Evolutionary conservation across 2,113 vertebrate species (phyloP).

Genomic region (Sander lucioperca): DNA sequence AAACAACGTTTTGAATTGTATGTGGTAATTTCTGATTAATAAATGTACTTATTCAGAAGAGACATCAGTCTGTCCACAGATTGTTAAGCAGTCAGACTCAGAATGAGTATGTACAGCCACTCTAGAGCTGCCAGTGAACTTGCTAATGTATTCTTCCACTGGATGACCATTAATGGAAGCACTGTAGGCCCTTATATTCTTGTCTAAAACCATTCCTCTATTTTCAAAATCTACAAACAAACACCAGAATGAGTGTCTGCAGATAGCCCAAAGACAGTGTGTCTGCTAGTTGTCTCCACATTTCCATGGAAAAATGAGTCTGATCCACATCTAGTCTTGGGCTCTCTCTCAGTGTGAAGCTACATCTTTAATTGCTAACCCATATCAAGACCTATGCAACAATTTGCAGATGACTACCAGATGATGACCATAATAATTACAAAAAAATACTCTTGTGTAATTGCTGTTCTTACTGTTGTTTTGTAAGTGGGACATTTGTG

Average conservation of each 20-base stretch:
- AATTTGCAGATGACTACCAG: constrained; percentile 59
- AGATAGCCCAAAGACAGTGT: constrained; percentile 37
- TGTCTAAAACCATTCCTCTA: constrained; percentile 38
- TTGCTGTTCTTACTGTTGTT: constrained; percentile 40
- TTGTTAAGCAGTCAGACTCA: constrained; percentile 1
- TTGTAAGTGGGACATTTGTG: constrained; percentile 31
- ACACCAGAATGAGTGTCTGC: constrained; percentile 48
- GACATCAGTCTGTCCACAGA: neutral
- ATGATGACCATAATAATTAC: constrained; percentile 51
- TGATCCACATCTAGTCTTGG: constrained; percentile 30
- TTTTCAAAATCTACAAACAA: constrained; percentile 61
- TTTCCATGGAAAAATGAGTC: constrained; percentile 31
- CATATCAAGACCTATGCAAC: constrained; percentile 41
- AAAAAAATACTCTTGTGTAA: constrained; percentile 38
- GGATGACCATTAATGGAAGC: constrained; percentile 68
- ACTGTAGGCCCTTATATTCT: constrained; percentile 17
- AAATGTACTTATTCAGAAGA: neutral
- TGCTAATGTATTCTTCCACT: constrained; percentile 7
- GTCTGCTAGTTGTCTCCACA: constrained; percentile 34
- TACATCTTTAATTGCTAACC: constrained; percentile 36
- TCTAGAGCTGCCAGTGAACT: constrained; percentile 1
- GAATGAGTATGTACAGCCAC: constrained; percentile 17
- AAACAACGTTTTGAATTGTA: neutral
- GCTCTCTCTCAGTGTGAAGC: constrained; percentile 10
- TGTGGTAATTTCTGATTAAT: neutral